Base-by-base conservation (phyloP, 2,113 vertebrate genomes). In the Triplophysa tibetana region DNA sequence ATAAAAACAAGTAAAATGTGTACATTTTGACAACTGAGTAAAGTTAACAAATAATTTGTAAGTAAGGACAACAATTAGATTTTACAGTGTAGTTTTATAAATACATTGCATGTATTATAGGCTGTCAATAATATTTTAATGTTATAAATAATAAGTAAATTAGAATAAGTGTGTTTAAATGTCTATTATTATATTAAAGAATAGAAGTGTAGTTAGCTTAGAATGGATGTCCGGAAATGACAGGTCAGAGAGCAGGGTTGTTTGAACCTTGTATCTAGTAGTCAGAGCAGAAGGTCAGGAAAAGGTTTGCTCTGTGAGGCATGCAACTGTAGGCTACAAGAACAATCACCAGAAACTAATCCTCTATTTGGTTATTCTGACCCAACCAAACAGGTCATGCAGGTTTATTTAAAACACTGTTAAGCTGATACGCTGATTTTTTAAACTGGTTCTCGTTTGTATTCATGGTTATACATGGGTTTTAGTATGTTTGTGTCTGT, bases 181-280 rank as follows among this genome's bases (percentile, higher is more conserved):
- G 10, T 5, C 9, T 11, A 8, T n/a, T 75, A 6, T n/a, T 12
- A 33, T 33, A 64, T n/a, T 19, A 14, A 11, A 48, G 19, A 24
- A 50, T 23, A 16, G 10, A 52, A 73, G 33, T 43, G 56, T n/a
- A 43, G 12, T 61, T 52, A 23, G 74, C 54, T 64, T 65, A 65
- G 87, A 85, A 90, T 85, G 86, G 83, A 74, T 85, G 81, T 85
- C 86, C 90, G 87, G 90, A 45, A 75, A 89, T 88, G 90, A 89
- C 87, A 56, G 78, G 75, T 73, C 67, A 84, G 75, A 82, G 76
- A 78, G 85, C 81, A 76, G 84, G 85, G 81, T 0, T 63, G 14
- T 79, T 75, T 84, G 58, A 81, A 82, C 79, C 54, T 21, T 43
- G 56, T 17, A 17, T 41, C 64, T 75, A 75, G 58, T 75, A 26